phyloP scores from a whole-genome alignment of 2,113 vertebrate genomes.

The Silurus glanis region DNA sequence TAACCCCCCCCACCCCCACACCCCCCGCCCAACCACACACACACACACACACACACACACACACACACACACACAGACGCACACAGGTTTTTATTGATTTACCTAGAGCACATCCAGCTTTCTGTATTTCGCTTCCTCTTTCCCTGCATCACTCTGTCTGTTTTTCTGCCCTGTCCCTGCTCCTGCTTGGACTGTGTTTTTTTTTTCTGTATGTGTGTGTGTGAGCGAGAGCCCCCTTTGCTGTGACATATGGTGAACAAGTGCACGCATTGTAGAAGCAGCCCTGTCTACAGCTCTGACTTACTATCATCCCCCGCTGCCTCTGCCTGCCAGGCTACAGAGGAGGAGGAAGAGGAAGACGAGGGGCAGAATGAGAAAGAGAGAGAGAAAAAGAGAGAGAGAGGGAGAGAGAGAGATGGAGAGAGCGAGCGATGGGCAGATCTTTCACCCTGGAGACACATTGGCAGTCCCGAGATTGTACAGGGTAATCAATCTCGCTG shows the following conservation, averaged over 20 bases:
- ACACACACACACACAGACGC: constrained; percentile 7
- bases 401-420: constrained; percentile 49
- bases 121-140: constrained; percentile 24
- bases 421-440: constrained; percentile 42
- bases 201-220: neutral
- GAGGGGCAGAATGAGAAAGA: constrained; percentile 55
- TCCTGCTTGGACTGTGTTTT: constrained; percentile 46
- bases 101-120: constrained; percentile 15
- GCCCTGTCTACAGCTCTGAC: constrained; percentile 72
- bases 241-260: constrained; percentile 66
- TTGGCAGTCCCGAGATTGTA: constrained; percentile 68
- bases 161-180: constrained; percentile 42
- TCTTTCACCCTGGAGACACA: constrained; percentile 72
- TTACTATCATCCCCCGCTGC: constrained; percentile 73
- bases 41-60: neutral
- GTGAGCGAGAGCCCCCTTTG: constrained; percentile 64
- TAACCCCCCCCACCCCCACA: neutral
- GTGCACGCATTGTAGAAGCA: constrained; percentile 64
- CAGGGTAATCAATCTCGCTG: constrained; percentile 71
- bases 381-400: constrained; percentile 51
- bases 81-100: constrained; percentile 6
- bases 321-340: constrained; percentile 68
- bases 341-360: constrained; percentile 66
- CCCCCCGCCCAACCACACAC: neutral
- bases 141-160: neutral